phyloP scores from a whole-genome alignment of 2,888 invertebrate species.

The Pollenia griseotomentosa region DNA sequence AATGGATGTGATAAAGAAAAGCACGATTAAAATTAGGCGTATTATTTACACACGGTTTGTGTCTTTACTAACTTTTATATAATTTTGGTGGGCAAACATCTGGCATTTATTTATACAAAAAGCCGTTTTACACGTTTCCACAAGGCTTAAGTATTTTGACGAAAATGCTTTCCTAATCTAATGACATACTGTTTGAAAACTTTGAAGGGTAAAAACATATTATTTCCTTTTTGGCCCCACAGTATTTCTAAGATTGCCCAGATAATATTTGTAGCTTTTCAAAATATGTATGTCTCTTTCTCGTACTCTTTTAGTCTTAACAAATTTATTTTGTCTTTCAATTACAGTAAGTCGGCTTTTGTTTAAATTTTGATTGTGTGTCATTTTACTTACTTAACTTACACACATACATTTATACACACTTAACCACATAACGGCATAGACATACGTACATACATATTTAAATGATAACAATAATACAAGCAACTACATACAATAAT shows the following conservation, averaged over 20 bases:
- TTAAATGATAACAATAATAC: constrained; percentile 61
- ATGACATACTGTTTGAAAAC: too few species aligned
- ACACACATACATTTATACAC: background rate
- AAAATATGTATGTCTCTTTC: background rate
- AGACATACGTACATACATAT: constrained; percentile 21
- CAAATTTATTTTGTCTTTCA: constrained; percentile 47
- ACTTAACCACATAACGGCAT: background rate
- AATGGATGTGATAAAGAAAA: too few species aligned
- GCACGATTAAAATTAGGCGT: background rate
- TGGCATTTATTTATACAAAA: too few species aligned
- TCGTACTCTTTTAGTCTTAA: background rate
- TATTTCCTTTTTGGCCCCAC: background rate
- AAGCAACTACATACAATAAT: constrained; percentile 41
- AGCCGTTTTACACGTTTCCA: too few species aligned
- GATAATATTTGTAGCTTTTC: background rate
- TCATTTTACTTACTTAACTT: background rate
- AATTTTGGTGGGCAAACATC: too few species aligned
- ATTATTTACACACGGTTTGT: too few species aligned
- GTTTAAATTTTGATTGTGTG: constrained; percentile 35
- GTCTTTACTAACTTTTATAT: too few species aligned
- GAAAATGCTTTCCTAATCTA: too few species aligned
- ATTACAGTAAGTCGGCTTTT: constrained; percentile 52
- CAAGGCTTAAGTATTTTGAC: too few species aligned
- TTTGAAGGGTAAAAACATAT: too few species aligned
- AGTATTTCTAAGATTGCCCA: background rate